Evolutionary conservation across 2,888 invertebrate species (phyloP), one percentile per base, ranked within the genome.

Genomic region (Plagiodera versicolora): DNA sequence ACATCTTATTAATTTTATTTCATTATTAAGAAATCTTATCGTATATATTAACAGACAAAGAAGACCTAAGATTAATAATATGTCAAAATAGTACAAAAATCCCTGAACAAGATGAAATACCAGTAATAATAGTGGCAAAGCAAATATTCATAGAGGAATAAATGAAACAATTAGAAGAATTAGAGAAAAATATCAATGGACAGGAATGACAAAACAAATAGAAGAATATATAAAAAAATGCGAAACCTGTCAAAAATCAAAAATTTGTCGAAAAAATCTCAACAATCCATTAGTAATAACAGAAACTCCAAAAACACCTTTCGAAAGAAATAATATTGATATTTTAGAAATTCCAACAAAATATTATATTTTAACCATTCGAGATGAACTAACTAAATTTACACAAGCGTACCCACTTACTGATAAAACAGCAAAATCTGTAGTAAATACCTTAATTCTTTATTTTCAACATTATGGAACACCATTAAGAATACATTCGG

Each of bases 391-490:
- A 1, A 28, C 49, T 0, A 28, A 49, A 49, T 49, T 24, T n/a
- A 49, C 49, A 14, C 10, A 49, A 24, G 24, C n/a, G 0, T 30
- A 28, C n/a, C 0, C 24, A 9, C 11, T 24, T 1, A 5, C 24
- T 2, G 30, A 24, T 45, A 28, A 47, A 45, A 8, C 18, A 2
- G 11, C 19, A 2, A 16, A n/a, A 50, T n/a, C 9, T 1, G 30
- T 47, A 4, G 56, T 49, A 1, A 56, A 56, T 20, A 52, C 51
- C 18, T 18, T 58, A 1, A 20, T 58, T 6, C 2, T 45, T 18
- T 58, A 52, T 46, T 58, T 58, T 14, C 51, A 58, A 52, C 52
- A 58, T 11, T 51, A 11, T 19, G 51, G 58, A n/a, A 52, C 52
- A 4, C 51, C 58, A 6, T 16, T 58, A 17, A 9, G 52, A 19